Percentiles rank a stretch among this genome's conserved stretches.
Evolutionary conservation across 2,888 invertebrate genomes (phyloP).

Genomic region (Bibio marci): DNA sequence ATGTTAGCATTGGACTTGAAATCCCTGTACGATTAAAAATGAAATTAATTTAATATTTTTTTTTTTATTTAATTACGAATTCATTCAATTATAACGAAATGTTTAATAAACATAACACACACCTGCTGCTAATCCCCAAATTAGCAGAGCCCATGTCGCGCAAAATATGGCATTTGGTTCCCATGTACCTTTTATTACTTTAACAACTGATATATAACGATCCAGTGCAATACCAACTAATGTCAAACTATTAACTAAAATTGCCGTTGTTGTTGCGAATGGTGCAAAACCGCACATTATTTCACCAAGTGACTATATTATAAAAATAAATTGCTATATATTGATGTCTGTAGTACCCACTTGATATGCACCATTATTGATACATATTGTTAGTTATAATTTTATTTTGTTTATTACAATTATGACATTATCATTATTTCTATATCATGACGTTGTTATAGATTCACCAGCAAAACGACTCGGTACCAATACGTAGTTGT

Average conservation of each 20-base stretch:
- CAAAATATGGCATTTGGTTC: conserved; percentile 27
- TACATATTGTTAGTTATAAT: too few species aligned
- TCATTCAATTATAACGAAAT: background rate
- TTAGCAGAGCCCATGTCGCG: conserved; percentile 17
- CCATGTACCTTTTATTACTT: conserved; percentile 29
- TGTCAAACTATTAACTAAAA: conserved; percentile 34
- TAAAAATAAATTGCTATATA: too few species aligned
- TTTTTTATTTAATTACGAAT: background rate
- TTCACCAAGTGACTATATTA: conserved; percentile 28
- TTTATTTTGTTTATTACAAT: too few species aligned
- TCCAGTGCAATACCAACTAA: conserved; percentile 37
- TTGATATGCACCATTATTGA: too few species aligned
- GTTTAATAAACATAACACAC: conserved; percentile 7
- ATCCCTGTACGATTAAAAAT: conserved; percentile 14
- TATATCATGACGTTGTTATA: too few species aligned
- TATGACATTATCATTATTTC: too few species aligned
- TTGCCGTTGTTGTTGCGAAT: conserved; percentile 31
- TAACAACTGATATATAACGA: conserved; percentile 33
- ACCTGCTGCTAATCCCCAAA: conserved; percentile 29
- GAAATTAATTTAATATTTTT: background rate
- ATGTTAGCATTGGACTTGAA: conserved; percentile 28
- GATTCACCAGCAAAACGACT: too few species aligned
- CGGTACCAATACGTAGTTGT: too few species aligned
- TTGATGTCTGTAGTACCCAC: background rate
- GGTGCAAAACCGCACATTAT: conserved; percentile 34